These are phyloP conservation scores for Thamnophis elegans DNA, from an alignment of 2,797 vertebrate species.

Conservation along the genomic window DNA sequence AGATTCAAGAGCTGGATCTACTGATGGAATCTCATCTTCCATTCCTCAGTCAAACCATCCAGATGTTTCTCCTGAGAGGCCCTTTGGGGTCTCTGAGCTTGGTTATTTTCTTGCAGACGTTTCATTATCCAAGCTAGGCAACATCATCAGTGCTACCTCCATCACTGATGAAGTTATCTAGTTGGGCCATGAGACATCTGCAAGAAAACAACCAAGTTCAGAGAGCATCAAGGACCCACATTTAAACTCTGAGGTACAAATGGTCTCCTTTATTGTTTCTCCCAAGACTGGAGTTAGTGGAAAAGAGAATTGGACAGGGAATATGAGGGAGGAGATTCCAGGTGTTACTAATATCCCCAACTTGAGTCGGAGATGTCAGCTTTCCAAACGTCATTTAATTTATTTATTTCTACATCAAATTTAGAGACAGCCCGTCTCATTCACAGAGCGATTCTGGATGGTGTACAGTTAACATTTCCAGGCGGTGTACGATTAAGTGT, in stretches of 20 bases:
- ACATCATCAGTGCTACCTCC: no score
- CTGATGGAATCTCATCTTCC: background rate
- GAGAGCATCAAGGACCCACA: no score
- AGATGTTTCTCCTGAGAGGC: background rate
- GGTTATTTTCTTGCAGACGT: no score
- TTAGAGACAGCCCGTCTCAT: background rate
- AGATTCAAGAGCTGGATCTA: no score
- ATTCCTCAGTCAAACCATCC: background rate
- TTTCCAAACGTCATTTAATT: background rate
- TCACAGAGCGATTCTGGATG: background rate
- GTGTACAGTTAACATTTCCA: background rate
- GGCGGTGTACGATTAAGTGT: background rate
- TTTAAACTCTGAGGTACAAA: no score
- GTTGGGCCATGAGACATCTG: no score
- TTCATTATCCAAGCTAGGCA: no score
- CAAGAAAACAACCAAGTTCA: no score
- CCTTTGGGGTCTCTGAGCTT: no score
- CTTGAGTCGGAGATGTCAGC: background rate
- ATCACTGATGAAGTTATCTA: no score
- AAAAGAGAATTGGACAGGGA: background rate
- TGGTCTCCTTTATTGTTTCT: no score
- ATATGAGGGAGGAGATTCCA: background rate
- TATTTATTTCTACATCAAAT: background rate
- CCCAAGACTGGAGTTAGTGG: background rate
- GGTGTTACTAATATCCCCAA: background rate